A percentile compares a stretch with the other conserved stretches of the same genome.
phyloP scores from a whole-genome alignment of 2,113 vertebrate genomes.

The Marmota flaviventris region DNA sequence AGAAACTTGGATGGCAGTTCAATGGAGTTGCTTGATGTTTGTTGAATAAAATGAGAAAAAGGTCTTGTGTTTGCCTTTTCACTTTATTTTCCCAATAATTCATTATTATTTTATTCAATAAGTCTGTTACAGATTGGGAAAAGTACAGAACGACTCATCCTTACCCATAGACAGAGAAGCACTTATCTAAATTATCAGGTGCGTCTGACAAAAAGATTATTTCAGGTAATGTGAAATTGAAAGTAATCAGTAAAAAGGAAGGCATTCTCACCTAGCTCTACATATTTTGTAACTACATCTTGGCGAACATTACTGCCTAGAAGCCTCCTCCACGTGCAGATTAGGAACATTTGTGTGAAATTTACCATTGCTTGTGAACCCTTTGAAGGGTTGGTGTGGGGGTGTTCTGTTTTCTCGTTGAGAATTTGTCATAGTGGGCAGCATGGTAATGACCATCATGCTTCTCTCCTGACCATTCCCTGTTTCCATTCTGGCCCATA shows the following conservation, averaged over 20 bases:
- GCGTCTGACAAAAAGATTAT: background rate
- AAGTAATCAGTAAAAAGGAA: slow-evolving; percentile 24
- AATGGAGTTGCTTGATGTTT: background rate
- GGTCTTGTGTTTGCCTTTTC: background rate
- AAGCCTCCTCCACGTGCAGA: background rate
- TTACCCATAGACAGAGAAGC: background rate
- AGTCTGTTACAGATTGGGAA: background rate
- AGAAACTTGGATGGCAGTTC: background rate
- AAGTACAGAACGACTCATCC: background rate
- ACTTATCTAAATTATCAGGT: background rate
- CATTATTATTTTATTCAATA: background rate
- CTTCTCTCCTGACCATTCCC: background rate
- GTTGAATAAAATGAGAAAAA: background rate
- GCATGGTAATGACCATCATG: background rate
- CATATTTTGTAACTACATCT: background rate
- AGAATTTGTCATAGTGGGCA: background rate
- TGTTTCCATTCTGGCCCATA: background rate
- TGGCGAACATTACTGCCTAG: slow-evolving; percentile 5
- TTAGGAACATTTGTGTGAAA: background rate
- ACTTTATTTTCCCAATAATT: background rate
- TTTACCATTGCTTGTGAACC: background rate
- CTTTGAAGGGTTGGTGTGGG: background rate
- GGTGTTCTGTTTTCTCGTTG: background rate
- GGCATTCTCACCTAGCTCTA: background rate
- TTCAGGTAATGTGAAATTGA: background rate